Evolutionary conservation across 2,888 invertebrate genomes (phyloP).

Genomic region (Brenthis daphne): DNA sequence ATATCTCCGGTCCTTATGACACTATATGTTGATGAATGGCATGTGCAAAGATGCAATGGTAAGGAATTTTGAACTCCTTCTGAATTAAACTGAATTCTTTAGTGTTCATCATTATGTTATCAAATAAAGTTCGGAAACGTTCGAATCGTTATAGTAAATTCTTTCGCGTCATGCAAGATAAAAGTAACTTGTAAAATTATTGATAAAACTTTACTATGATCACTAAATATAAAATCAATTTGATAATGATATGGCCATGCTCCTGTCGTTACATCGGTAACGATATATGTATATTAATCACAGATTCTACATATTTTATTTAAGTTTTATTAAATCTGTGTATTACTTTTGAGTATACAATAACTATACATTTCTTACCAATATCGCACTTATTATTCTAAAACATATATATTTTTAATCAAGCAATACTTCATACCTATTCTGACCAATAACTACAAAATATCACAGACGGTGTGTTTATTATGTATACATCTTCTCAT

Average conservation of each 20-base stretch:
- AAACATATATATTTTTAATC: constrained; percentile 76
- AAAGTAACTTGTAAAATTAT: constrained; percentile 53
- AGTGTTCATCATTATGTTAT: too few species aligned
- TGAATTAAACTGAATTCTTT: neutral
- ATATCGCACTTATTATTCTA: constrained; percentile 76
- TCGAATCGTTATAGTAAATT: neutral
- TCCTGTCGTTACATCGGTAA: constrained; percentile 67
- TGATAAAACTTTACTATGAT: constrained; percentile 49
- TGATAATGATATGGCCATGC: constrained; percentile 79
- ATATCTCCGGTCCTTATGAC: neutral
- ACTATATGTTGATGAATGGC: neutral
- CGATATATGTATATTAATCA: constrained; percentile 78
- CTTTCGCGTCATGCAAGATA: constrained; percentile 53
- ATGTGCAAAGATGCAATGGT: neutral
- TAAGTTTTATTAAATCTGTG: constrained; percentile 59
- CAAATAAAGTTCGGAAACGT: neutral
- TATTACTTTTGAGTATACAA: constrained; percentile 68
- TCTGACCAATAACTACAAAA: constrained; percentile 81
- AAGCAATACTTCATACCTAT: constrained; percentile 79
- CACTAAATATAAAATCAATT: constrained; percentile 70
- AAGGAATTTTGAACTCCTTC: neutral
- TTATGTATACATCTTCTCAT: constrained; percentile 82
- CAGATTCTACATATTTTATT: constrained; percentile 73
- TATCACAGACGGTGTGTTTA: constrained; percentile 82
- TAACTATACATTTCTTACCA: constrained; percentile 74